Base-by-base conservation (phyloP, 2,888 invertebrate genomes). In the Seira sanloemensis region DNA sequence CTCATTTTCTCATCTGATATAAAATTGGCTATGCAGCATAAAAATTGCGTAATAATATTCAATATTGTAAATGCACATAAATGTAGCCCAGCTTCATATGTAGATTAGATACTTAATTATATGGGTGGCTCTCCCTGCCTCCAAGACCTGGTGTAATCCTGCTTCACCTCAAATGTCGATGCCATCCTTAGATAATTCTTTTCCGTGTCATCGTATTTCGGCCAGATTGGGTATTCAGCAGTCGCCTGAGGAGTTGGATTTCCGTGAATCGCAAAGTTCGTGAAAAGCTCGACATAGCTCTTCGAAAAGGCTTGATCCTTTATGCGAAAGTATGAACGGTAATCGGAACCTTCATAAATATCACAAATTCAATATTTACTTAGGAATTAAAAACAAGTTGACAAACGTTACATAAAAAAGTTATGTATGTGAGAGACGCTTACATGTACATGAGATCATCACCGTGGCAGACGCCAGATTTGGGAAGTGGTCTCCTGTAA, bases 401-500 rank as follows among this genome's bases (percentile, higher is more conserved):
- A n/a, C n/a, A n/a, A n/a, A n/a, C n/a, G n/a, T n/a, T n/a, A n/a
- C n/a, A n/a, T n/a, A n/a, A n/a, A n/a, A n/a, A n/a, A n/a, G n/a
- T n/a, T n/a, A n/a, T n/a, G n/a, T n/a, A n/a, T n/a, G n/a, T 37
- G 37, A 37, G 37, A 12, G 4, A 37, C 4, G 12, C 81, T 72
- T 79, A 87, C 86, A 86, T 82, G 81, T 87, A 87, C 0, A 86
- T 78, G 1, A 88, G 67, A 24, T 88, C 88, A 73, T 88, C 88
- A 25, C 85, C 88, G 67, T 88, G 88, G 58, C 69, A 76, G 54
- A 82, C 62, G 58, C 87, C 78, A 62, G 86, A 62, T 46, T 54
- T 83, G 46, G 86, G 73, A 46, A 86, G 84, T 5, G 86, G 84
- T 9, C 66, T 46, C 18, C 77, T 58, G n/a, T 86, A 86, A 12